Evolutionary conservation across 2,797 vertebrate species (phyloP).

Genomic region (Scomberomorus guttatus): DNA sequence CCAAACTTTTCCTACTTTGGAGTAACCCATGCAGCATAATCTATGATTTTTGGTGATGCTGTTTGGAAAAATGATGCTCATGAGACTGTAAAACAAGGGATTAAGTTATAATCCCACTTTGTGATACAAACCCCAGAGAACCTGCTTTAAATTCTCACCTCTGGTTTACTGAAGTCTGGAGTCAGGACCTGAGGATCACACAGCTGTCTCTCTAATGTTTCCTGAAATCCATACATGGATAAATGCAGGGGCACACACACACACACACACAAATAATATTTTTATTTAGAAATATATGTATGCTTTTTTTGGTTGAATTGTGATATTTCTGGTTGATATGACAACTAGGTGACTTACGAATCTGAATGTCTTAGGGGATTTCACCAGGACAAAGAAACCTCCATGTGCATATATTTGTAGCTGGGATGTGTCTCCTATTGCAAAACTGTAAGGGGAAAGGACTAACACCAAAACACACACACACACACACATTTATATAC

Average conservation of each 20-base stretch:
- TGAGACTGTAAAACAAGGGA: neutral
- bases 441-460: constrained; percentile 94
- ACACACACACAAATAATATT: neutral
- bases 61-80: neutral
- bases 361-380: constrained; percentile 89
- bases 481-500: neutral
- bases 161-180: constrained; percentile 96
- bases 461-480: constrained; percentile 81
- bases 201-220: constrained; percentile 91
- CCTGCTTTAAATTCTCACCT: constrained; percentile 83
- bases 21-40: neutral
- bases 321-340: neutral
- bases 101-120: neutral
- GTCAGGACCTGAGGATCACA: constrained; percentile 89
- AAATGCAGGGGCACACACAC: constrained; percentile 1
- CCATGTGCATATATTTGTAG: constrained; percentile 93
- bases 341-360: constrained; percentile 89
- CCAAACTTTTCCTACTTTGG: neutral
- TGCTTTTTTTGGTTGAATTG: neutral
- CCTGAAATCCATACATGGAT: constrained; percentile 80
- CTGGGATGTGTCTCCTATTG: constrained; percentile 92
- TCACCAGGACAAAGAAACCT: constrained; percentile 94
- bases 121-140: neutral
- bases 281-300: neutral
- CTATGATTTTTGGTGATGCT: neutral